Evolutionary conservation across 2,113 vertebrate genomes (phyloP), one percentile per base, ranked within the genome.

Genomic region (Centropus unirufus): DNA sequence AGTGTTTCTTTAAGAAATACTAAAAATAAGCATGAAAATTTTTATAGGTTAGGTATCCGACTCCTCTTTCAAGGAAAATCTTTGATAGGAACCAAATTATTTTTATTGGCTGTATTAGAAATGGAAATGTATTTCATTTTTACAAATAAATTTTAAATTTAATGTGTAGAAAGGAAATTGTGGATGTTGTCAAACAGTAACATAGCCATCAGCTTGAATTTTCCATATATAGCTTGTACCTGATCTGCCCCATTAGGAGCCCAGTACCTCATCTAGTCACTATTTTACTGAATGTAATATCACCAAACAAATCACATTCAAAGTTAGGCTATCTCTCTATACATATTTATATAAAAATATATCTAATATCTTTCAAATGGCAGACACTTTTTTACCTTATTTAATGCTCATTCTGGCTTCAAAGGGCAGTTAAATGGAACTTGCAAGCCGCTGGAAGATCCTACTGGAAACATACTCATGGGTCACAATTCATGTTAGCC

Each of bases 281-380:
- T n/a, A 52, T 73, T 92, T 92, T 88, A 34, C 32, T 95, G 22
- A 57, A 72, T 62, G 24, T 55, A 89, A 13, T 91, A 72, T 54
- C 90, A 95, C 68, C 13, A 39, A 84, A 76, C 19, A 93, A 80
- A 90, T 94, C 57, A 87, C 70, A 87, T 96, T 82, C 87, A 62
- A 96, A 95, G 74, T 74, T 27, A 93, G 77, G 83, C 20, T 11
- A 44, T 87, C 62, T 95, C 74, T 85, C 77, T 44, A 69, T 36
- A 36, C 36, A 36, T 36, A 36, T 36, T 36, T 36, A 36, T 36
- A 36, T 36, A 36, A 36, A 36, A 36, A 36, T 36, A 36, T 36
- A 36, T 9, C 36, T 36, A 36, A 36, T 36, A 36, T 36, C 36
- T 36, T 36, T 36, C 36, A 36, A 36, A 36, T 36, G 36, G 47